phyloP scores from a whole-genome alignment of 1,140 invertebrate genomes.

The Heliconius himera region DNA sequence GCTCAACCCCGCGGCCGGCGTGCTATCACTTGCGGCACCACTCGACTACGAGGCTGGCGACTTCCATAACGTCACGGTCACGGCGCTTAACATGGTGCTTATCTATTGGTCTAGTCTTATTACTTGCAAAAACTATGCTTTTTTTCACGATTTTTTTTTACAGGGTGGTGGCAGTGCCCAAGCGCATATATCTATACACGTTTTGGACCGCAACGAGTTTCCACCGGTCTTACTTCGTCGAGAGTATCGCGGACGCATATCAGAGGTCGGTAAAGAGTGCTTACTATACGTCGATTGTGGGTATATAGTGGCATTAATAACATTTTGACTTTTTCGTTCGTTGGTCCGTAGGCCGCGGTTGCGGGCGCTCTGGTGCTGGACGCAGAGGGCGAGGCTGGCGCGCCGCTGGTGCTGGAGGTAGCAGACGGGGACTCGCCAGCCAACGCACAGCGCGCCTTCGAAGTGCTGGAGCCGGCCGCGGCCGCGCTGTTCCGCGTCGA shows the following conservation, averaged over 20 bases:
- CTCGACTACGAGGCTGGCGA: conserved; percentile 90
- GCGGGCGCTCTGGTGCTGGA: conserved; percentile 83
- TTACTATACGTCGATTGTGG: not conserved
- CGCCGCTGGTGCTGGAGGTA: conserved; percentile 90
- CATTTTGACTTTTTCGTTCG: not conserved
- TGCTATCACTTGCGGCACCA: conserved; percentile 87
- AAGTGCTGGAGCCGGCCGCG: conserved; percentile 90
- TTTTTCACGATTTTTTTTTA: not conserved
- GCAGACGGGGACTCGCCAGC: conserved; percentile 90
- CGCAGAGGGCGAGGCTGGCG: conserved; percentile 68
- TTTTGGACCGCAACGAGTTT: conserved; percentile 93
- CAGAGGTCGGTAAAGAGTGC: conserved; percentile 45
- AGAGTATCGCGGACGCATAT: conserved; percentile 80
- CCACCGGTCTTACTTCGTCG: conserved; percentile 91
- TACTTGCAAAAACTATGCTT: not conserved
- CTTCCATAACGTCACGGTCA: conserved; percentile 92
- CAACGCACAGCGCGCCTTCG: conserved; percentile 91
- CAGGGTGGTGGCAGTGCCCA: conserved; percentile 86
- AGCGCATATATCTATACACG: conserved; percentile 88
- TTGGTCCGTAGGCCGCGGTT: conserved; percentile 39
- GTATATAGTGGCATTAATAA: not conserved
- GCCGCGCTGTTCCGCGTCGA: conserved; percentile 92
- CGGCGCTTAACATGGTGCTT: conserved; percentile 91
- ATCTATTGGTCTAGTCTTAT: not conserved
- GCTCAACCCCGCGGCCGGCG: conserved; percentile 92